phyloP scores from a whole-genome alignment of 2,888 invertebrate species.

The Ganaspis brasiliensis region DNA sequence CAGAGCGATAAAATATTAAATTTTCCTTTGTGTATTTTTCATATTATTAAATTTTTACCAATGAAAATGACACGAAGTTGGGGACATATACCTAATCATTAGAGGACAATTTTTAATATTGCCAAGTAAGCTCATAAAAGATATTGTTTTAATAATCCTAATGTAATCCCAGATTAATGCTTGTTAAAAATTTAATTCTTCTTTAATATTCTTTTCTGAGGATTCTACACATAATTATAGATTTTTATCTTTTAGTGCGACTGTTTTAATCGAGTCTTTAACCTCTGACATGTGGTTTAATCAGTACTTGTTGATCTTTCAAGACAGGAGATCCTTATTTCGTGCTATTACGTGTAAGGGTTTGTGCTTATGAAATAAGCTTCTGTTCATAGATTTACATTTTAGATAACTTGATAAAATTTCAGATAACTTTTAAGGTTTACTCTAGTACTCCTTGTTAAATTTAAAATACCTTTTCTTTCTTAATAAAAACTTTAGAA shows the following conservation, averaged over 20 bases:
- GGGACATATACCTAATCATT: too few relatives aligned
- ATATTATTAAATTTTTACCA: too few relatives aligned
- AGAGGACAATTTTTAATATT: too few relatives aligned
- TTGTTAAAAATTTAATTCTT: too few relatives aligned
- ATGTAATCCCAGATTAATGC: too few relatives aligned
- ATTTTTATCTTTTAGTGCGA: neutral
- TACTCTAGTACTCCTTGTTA: neutral
- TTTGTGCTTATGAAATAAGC: neutral
- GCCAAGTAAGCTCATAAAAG: too few relatives aligned
- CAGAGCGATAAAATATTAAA: neutral
- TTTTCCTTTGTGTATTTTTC: neutral
- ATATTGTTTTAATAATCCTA: too few relatives aligned
- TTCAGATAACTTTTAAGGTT: neutral
- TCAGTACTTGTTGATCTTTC: neutral
- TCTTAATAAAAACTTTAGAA: neutral
- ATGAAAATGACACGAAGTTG: too few relatives aligned
- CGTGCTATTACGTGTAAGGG: neutral
- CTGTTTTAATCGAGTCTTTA: neutral
- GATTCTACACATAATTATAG: neutral
- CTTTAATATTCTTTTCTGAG: too few relatives aligned
- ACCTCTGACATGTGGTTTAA: neutral
- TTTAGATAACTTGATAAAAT: slow-evolving; percentile 28
- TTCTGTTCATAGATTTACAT: slow-evolving; percentile 18
- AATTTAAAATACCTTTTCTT: neutral
- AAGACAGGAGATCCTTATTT: neutral